These are phyloP conservation scores for Scaptomyza caliginosa DNA, from an alignment of 2,888 invertebrate species.

Conservation along the genomic window DNA sequence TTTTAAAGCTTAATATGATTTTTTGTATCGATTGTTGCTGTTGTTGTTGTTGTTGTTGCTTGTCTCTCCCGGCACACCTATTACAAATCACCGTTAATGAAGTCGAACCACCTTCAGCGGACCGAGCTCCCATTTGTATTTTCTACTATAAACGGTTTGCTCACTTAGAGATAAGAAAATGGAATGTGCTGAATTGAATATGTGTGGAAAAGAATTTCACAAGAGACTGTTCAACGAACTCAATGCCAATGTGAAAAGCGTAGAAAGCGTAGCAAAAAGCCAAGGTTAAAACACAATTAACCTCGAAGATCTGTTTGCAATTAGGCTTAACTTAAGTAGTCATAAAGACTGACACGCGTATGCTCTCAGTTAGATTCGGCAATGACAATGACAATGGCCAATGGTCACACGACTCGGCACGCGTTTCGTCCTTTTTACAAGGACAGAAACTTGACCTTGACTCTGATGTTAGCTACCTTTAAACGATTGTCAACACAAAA, in stretches of 20 bases:
- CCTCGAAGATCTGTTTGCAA: conserved; percentile 18
- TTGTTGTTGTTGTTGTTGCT: not conserved
- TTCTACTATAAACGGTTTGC: not conserved
- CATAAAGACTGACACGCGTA: conserved; percentile 36
- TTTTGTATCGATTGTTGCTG: conserved; percentile 48
- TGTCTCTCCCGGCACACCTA: conserved; percentile 53
- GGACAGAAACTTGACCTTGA: conserved; percentile 29
- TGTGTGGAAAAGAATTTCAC: conserved; percentile 5
- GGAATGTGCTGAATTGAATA: conserved; percentile 35
- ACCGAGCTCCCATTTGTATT: not conserved
- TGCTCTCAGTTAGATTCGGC: not conserved
- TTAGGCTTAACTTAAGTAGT: conserved; percentile 19
- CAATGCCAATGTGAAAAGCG: not conserved
- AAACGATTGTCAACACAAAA: conserved; percentile 15
- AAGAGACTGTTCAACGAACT: too few species aligned
- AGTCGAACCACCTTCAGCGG: conserved; percentile 33
- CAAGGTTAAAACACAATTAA: conserved; percentile 26
- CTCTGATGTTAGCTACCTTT: conserved; percentile 22
- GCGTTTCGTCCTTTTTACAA: conserved; percentile 14
- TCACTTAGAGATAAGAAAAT: not conserved
- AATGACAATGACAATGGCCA: conserved; percentile 14
- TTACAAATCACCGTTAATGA: conserved; percentile 77
- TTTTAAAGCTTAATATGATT: conserved; percentile 66
- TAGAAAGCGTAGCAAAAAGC: conserved; percentile 7
- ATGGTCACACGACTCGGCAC: conserved; percentile 51